Conservation (phyloP, 2,797 vertebrate genomes). For the Sparidentex hasta region DNA sequence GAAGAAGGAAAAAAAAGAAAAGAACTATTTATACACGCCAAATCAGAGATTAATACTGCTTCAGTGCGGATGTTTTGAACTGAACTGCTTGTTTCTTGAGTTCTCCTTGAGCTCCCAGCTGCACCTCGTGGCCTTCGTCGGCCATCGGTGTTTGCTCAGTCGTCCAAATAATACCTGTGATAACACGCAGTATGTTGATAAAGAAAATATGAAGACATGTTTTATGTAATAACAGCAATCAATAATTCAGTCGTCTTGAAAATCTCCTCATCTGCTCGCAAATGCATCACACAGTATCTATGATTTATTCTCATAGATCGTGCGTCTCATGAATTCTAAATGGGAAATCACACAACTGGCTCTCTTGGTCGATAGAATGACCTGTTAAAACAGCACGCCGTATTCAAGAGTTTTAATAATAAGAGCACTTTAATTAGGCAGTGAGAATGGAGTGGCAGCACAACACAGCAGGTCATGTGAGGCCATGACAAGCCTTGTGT, state of each 20-base stretch:
- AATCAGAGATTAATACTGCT: background rate
- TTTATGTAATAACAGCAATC: too few species aligned
- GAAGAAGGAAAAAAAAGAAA: too few species aligned
- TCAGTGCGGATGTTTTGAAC: too few species aligned
- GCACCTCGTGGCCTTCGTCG: background rate
- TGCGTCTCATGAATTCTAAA: too few species aligned
- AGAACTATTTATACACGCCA: background rate
- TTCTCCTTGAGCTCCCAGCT: background rate
- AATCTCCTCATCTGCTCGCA: background rate
- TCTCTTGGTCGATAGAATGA: background rate
- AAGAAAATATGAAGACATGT: too few species aligned
- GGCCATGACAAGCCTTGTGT: conserved; percentile 1
- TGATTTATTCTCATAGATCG: background rate
- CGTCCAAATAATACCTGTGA: too few species aligned
- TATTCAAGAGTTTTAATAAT: background rate
- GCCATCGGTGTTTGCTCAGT: too few species aligned
- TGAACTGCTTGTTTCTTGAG: too few species aligned
- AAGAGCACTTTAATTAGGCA: background rate
- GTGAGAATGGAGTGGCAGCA: background rate
- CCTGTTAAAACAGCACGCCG: background rate
- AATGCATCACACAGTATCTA: background rate
- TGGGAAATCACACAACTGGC: background rate
- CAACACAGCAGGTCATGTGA: conserved; percentile 15
- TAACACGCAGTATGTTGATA: too few species aligned
- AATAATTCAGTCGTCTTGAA: background rate